A percentile compares a stretch with the other conserved stretches of the same genome.
Evolutionary conservation across 2,888 invertebrate species (phyloP).

Genomic region (Eremobia ochroleuca): DNA sequence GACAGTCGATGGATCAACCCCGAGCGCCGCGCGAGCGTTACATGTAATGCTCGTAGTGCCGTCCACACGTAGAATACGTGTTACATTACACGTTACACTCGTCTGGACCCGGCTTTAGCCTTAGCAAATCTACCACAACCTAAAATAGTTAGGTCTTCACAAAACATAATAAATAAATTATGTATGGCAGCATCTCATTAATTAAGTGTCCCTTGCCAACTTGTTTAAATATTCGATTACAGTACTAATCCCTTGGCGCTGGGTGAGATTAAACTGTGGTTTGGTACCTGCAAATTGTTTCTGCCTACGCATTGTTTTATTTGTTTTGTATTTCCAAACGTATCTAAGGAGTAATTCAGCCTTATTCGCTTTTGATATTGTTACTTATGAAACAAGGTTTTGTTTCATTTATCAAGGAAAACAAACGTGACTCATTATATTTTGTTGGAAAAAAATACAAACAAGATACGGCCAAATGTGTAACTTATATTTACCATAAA

Average conservation of each 20-base stretch:
- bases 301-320: neutral
- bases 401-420: neutral
- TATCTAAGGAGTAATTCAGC: constrained; percentile 4
- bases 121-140: constrained; percentile 16
- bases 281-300: constrained; percentile 32
- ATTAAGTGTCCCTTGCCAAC: constrained; percentile 60
- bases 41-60: too few species aligned
- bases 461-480: neutral
- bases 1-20: too few species aligned
- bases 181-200: constrained; percentile 47
- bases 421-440: neutral
- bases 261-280: constrained; percentile 57
- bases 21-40: too few species aligned
- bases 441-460: too few species aligned
- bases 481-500: too few species aligned
- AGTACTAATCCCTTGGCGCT: constrained; percentile 56
- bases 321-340: neutral
- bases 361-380: neutral
- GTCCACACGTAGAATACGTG: too few species aligned
- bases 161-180: constrained; percentile 61
- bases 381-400: neutral
- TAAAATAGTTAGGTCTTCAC: constrained; percentile 44
- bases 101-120: too few species aligned
- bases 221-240: constrained; percentile 69
- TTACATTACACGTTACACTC: too few species aligned